Base-by-base conservation (phyloP, 2,797 vertebrate species). In the Peromyscus eremicus region DNA sequence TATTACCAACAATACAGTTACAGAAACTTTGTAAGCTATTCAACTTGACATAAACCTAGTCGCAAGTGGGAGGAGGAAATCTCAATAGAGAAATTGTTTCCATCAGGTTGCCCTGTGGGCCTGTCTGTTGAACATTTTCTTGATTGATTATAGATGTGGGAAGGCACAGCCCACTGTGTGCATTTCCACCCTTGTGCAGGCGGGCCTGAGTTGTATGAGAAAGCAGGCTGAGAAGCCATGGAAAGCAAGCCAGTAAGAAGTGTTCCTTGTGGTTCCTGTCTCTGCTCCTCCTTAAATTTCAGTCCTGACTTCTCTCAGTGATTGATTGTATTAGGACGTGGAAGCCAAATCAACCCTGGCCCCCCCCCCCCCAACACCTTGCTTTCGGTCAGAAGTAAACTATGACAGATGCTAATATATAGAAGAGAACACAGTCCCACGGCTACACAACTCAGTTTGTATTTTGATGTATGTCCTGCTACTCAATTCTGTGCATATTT, bases 1-100 rank as follows among this genome's bases (percentile, higher is more conserved):
- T 66, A 94, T 96, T 93, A 81, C 66, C 16, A n/a, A 92, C 57
- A 95, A 91, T 94, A 70, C 85, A 34, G 21, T 25, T 60, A 87
- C 62, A 87, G 43, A 84, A 97, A 94, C 37, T 40, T 70, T 88
- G 21, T 70, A 95, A 95, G 89, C 81, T 92, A 62, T 25, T 25
- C 79, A 81, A 57, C 19, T 37, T 57, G 34, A 25, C 3, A 37
- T 5, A 81, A 82, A 23, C 7, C 80, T 82, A 29, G 55, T 27
- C 37, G 12, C 25, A 60, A 60, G 34, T 16, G 21, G 34, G 3
- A 82, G n/a, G 79, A 82, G 34, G 21, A 81, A 40, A 23, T 81
- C 23, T 82, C 80, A 60, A 16, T 40, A 40, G n/a, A 27, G n/a
- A 60, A 60, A 16, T 40, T 82, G n/a, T 14, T 60, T 60, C 55